Evolutionary conservation across 2,888 invertebrate species (phyloP), one percentile per base, ranked within the genome.

Genomic region (Dendrolimus houi): DNA sequence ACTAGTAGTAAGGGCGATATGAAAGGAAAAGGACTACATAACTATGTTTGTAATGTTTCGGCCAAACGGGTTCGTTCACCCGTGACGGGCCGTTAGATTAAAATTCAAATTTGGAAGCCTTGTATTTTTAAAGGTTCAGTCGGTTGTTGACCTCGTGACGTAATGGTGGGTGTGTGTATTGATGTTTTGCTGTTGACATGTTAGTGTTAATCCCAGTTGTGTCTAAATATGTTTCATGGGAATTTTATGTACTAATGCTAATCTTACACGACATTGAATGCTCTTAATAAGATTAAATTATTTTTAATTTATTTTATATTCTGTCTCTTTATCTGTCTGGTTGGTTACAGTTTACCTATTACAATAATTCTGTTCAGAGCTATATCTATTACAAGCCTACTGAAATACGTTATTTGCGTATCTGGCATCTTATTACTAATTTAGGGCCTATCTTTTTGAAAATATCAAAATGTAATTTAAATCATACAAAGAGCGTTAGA

Each of bases 91-190:
- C 78, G 81, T 83, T 84, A 83, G 81, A 85, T 83, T 81, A 83
- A 84, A 85, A 85, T 85, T 86, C 81, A 82, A 84, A 85, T 84
- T 86, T 79, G 75, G 81, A 74, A 82, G 71, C 71, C 75, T 76
- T 69, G 78, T 60, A 73, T 70, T 68, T 65, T 65, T 29, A 68
- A 69, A 69, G 72, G 62, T 75, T 73, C 66, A 54, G 57, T 56
- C 53, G 55, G 55, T 68, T 69, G 71, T 68, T 69, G 71, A 75
- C 63, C 71, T 63, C 47, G 61, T 79, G 78, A 79, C 77, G 77
- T 77, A 68, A 60, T 57, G 58, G 72, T 74, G 74, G 71, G 68
- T 70, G 71, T 73, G 67, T 66, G 47, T 47, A 47, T 47, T 14
- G 14, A 14, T 14, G 14, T 14, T 14, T 47, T 47, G 29, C 29